These are phyloP conservation scores for Mythimna vitellina DNA, from an alignment of 2,888 invertebrate genomes.

Conservation along the genomic window DNA sequence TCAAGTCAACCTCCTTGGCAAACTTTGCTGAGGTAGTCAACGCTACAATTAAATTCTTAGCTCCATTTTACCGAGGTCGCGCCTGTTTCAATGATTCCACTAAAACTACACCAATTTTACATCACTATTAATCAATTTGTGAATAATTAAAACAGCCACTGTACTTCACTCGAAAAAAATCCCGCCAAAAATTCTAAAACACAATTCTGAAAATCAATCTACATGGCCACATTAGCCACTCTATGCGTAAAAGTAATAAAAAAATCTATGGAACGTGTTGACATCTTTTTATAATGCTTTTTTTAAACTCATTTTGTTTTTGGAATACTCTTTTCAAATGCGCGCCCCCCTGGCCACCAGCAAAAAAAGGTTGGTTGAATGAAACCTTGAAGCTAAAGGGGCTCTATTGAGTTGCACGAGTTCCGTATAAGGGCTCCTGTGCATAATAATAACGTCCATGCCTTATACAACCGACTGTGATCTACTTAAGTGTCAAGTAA, in stretches of 20 bases:
- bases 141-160: no score
- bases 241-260: neutral
- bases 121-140: no score
- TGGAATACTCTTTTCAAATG: constrained; percentile 39
- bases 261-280: constrained; percentile 20
- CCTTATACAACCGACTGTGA: neutral
- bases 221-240: neutral
- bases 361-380: constrained; percentile 44
- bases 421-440: constrained; percentile 20
- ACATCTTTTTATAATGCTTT: constrained; percentile 24
- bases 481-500: neutral
- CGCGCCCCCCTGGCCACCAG: constrained; percentile 18
- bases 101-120: no score
- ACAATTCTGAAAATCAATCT: neutral
- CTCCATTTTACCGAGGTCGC: no score
- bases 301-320: constrained; percentile 20
- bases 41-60: no score
- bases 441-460: constrained; percentile 8
- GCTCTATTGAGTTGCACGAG: constrained; percentile 14
- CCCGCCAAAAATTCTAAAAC: no score
- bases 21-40: no score
- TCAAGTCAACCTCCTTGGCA: no score
- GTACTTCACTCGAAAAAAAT: no score
- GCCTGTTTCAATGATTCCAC: no score
- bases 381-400: constrained; percentile 31